Conservation (phyloP, 2,797 vertebrate genomes). For the Morelia viridis region DNA sequence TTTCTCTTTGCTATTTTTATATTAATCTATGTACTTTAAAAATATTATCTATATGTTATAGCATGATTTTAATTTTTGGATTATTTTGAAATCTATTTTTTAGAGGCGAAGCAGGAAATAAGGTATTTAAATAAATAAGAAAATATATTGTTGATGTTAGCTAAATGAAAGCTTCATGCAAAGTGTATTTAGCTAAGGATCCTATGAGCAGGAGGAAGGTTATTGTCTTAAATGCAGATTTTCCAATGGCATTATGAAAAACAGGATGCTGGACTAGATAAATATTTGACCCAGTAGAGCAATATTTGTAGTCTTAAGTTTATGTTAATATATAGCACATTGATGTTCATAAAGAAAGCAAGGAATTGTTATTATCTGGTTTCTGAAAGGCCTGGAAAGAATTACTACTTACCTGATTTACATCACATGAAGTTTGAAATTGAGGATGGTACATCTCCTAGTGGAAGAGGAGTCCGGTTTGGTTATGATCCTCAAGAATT, state of each 20-base stretch:
- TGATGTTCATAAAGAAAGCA: neutral
- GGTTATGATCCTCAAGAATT: conserved; percentile 84
- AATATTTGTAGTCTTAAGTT: neutral
- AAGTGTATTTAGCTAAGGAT: neutral
- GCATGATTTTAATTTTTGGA: neutral
- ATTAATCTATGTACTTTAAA: neutral
- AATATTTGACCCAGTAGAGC: neutral
- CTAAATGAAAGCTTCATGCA: neutral
- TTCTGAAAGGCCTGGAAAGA: conserved; percentile 77
- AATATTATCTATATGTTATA: neutral
- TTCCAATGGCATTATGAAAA: neutral
- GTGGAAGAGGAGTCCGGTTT: conserved; percentile 81
- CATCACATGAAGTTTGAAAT: conserved; percentile 91
- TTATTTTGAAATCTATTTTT: neutral
- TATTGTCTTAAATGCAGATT: neutral
- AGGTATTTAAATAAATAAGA: neutral
- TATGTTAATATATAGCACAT: neutral
- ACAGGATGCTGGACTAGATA: neutral
- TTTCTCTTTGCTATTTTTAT: neutral
- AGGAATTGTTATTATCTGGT: neutral
- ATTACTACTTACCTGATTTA: conserved; percentile 85
- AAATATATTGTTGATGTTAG: neutral
- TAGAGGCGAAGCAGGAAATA: neutral
- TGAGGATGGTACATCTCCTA: conserved; percentile 83
- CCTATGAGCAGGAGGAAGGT: no score